These are phyloP conservation scores for Lathamus discolor DNA, from an alignment of 2,113 vertebrate genomes.

Conservation along the genomic window DNA sequence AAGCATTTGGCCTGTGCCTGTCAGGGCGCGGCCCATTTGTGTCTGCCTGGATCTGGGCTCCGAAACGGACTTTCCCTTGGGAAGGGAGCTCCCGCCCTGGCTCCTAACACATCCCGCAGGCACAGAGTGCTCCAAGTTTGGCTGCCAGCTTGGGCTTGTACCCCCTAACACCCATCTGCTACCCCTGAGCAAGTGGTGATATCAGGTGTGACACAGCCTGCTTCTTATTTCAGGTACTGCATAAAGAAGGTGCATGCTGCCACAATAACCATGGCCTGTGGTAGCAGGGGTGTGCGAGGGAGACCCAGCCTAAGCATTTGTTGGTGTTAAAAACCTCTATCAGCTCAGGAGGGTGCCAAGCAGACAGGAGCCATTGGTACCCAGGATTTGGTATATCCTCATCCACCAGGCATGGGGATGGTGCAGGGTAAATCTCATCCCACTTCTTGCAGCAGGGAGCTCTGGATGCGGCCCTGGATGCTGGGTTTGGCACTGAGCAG, in stretches of 20 bases:
- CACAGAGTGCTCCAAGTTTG: neutral
- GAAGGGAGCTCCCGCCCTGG: neutral
- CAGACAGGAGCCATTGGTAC: neutral
- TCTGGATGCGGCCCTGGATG: neutral
- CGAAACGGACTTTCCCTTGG: accelerated
- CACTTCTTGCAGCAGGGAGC: neutral
- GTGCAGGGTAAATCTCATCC: neutral
- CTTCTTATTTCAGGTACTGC: accelerated
- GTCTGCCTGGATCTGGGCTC: accelerated
- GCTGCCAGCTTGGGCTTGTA: neutral
- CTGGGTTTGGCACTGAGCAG: neutral
- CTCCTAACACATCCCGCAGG: accelerated
- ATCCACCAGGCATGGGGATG: accelerated
- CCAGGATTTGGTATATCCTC: accelerated
- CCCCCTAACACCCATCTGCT: neutral
- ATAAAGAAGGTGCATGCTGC: neutral
- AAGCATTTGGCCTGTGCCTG: accelerated
- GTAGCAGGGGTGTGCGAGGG: neutral
- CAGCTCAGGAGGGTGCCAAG: neutral
- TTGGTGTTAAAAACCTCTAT: neutral
- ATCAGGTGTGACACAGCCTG: neutral
- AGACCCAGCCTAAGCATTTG: neutral
- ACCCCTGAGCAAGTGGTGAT: accelerated
- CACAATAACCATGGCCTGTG: accelerated
- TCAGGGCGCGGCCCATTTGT: no score